phyloP scores from a whole-genome alignment of 2,113 vertebrate genomes.

The Corvus cornix region DNA sequence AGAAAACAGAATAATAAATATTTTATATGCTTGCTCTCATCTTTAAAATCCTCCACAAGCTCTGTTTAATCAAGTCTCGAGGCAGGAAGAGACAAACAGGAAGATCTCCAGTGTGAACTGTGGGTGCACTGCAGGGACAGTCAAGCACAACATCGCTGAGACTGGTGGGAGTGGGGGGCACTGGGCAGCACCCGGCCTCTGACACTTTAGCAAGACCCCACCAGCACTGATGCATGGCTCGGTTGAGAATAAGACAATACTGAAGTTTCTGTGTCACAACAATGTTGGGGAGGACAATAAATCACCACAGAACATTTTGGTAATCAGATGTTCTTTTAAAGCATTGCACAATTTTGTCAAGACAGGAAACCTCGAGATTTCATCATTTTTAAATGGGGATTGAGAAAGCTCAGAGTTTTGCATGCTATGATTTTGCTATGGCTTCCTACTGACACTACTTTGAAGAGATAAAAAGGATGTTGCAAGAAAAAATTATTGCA shows the following conservation, averaged over 20 bases:
- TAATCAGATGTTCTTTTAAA: neutral
- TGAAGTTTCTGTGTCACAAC: conserved; percentile 5
- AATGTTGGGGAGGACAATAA: neutral
- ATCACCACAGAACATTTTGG: neutral
- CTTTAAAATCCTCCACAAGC: neutral
- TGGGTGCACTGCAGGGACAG: neutral
- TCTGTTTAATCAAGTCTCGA: neutral
- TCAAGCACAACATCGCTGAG: neutral
- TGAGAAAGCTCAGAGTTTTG: conserved; percentile 7
- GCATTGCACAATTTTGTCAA: neutral
- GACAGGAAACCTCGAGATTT: neutral
- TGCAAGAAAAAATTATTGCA: conserved; percentile 24
- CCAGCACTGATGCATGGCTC: neutral
- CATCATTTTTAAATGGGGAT: conserved; percentile 11
- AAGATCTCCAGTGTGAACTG: neutral
- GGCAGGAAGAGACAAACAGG: neutral
- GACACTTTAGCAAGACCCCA: neutral
- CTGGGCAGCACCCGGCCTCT: neutral
- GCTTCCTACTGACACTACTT: conserved; percentile 17
- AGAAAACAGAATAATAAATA: conserved; percentile 8
- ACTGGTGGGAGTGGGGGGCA: fast-evolving
- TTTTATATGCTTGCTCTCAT: neutral
- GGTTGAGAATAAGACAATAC: neutral
- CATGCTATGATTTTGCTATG: neutral
- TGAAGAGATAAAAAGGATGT: conserved; percentile 45